These are phyloP conservation scores for Danio aesculapii DNA, from an alignment of 2,797 vertebrate species.

Conservation along the genomic window DNA sequence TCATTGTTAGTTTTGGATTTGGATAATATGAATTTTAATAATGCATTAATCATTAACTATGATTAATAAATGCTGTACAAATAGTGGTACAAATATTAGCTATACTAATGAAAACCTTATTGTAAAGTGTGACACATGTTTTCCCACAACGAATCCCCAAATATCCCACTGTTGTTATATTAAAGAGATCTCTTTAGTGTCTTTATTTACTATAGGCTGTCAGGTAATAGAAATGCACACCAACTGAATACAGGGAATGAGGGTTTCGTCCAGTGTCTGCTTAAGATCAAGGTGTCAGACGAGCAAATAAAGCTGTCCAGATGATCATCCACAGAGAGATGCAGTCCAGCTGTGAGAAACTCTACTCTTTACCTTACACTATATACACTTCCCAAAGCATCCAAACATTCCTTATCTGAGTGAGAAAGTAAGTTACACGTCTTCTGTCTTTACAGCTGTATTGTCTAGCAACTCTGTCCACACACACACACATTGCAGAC, in stretches of 20 bases:
- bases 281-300: not conserved
- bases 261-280: not conserved
- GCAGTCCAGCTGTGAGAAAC: not conserved
- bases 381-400: slow-evolving; percentile 39
- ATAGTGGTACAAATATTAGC: too few species aligned
- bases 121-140: not conserved
- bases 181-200: not conserved
- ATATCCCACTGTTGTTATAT: too few species aligned
- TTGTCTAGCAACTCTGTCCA: not conserved
- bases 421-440: slow-evolving; percentile 13
- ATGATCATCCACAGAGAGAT: not conserved
- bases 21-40: too few species aligned
- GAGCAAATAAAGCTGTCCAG: not conserved
- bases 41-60: too few species aligned
- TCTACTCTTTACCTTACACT: not conserved
- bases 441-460: not conserved
- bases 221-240: not conserved
- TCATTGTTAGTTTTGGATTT: too few species aligned
- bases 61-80: too few species aligned
- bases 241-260: not conserved
- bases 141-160: not conserved
- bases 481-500: not conserved
- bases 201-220: not conserved
- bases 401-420: slow-evolving; percentile 50
- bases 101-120: too few species aligned